A percentile compares a stretch with the other conserved stretches of the same genome.
Conservation (phyloP, 2,113 vertebrate species). For the Peromyscus californicus region DNA sequence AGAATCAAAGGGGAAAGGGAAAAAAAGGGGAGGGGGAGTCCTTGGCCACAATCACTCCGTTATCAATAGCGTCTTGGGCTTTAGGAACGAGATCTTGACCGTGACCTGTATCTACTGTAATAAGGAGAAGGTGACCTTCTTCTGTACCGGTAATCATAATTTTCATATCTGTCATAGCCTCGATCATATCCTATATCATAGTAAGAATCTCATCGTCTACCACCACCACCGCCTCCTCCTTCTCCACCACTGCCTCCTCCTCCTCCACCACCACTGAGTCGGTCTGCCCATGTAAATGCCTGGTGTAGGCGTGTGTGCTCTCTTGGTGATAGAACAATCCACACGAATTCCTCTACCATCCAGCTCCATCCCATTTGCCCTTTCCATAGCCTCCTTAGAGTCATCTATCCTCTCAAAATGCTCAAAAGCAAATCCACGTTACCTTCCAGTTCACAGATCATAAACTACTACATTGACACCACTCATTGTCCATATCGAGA, state of each 20-base stretch:
- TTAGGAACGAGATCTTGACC: slow-evolving; percentile 95
- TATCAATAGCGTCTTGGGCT: slow-evolving; percentile 92
- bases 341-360: slow-evolving; percentile 95
- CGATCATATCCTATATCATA: slow-evolving; percentile 93
- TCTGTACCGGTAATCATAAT: slow-evolving; percentile 95
- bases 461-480: slow-evolving; percentile 97
- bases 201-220: slow-evolving; percentile 92
- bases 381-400: slow-evolving; percentile 97
- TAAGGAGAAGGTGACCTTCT: slow-evolving; percentile 96
- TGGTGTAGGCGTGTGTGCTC: slow-evolving; percentile 95
- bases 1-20: background rate
- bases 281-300: slow-evolving; percentile 97
- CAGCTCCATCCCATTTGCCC: slow-evolving; percentile 96
- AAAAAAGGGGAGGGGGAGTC: background rate
- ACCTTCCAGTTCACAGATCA: slow-evolving; percentile 95
- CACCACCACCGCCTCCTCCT: slow-evolving; percentile 85
- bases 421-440: slow-evolving; percentile 96
- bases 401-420: slow-evolving; percentile 96
- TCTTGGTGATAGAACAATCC: slow-evolving; percentile 97
- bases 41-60: slow-evolving; percentile 78
- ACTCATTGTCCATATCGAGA: slow-evolving; percentile 93
- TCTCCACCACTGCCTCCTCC: slow-evolving; percentile 87
- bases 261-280: slow-evolving; percentile 89
- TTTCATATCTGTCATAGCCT: slow-evolving; percentile 94
- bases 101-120: slow-evolving; percentile 95